Conservation (phyloP, 1,140 invertebrate species). For the Zaprionus ornatus region DNA sequence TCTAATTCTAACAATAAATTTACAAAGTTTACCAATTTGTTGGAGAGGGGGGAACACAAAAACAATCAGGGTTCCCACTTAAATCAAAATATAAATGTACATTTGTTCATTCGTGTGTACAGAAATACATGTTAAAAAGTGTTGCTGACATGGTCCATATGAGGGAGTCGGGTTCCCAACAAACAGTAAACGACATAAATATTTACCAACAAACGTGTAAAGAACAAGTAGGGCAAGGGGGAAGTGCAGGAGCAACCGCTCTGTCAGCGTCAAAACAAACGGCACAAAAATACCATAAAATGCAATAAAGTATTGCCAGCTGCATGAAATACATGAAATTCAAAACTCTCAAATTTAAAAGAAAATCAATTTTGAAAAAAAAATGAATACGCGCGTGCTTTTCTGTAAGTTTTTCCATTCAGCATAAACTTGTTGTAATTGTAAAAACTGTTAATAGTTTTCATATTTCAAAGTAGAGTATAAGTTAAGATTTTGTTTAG, state of each 20-base stretch:
- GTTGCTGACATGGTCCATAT: constrained; percentile 69
- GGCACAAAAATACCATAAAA: constrained; percentile 22
- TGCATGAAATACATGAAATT: constrained; percentile 25
- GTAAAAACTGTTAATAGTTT: background rate
- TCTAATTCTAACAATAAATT: background rate
- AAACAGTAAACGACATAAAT: constrained; percentile 44
- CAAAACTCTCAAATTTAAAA: constrained; percentile 18
- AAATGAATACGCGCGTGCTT: constrained; percentile 48
- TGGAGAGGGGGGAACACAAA: background rate
- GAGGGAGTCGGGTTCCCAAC: constrained; percentile 15
- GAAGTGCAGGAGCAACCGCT: background rate
- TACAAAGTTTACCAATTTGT: background rate
- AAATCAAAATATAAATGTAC: background rate
- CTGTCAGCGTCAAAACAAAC: background rate
- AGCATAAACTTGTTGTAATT: background rate
- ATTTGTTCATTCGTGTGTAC: constrained; percentile 14
- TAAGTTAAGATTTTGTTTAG: background rate
- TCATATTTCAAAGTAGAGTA: background rate
- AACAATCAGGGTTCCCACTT: background rate
- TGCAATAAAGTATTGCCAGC: constrained; percentile 33
- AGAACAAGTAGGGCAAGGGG: constrained; percentile 6
- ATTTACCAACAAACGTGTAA: constrained; percentile 38
- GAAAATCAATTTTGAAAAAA: constrained; percentile 16
- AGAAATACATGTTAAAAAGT: constrained; percentile 64
- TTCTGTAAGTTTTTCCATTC: constrained; percentile 29